Conservation (phyloP, 2,888 invertebrate genomes). For the Protonemura montana region DNA sequence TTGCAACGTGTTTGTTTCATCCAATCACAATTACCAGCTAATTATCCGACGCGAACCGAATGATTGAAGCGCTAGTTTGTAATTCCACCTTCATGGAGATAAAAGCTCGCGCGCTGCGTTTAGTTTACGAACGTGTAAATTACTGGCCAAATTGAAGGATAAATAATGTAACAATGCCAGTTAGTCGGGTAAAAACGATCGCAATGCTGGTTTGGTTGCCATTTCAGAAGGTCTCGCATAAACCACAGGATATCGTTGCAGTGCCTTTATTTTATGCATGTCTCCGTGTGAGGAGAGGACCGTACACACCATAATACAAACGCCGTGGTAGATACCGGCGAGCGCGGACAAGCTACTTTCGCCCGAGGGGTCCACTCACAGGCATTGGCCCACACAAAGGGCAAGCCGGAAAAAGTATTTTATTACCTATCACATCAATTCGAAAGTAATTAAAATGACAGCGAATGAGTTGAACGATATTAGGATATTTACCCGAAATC, state of each 20-base stretch:
- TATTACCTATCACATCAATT: neutral
- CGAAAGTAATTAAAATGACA: neutral
- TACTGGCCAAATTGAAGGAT: constrained; percentile 4
- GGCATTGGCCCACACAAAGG: no score
- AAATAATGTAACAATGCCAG: neutral
- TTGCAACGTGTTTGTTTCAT: constrained; percentile 4
- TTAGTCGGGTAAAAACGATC: neutral
- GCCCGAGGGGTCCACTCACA: no score
- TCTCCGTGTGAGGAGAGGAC: neutral
- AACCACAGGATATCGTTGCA: neutral
- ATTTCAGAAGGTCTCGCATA: neutral
- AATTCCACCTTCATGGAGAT: neutral
- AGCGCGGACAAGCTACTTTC: no score
- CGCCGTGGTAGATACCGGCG: no score
- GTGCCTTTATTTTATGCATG: neutral
- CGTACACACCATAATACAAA: no score
- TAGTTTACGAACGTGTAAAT: constrained; percentile 12
- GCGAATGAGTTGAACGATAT: neutral
- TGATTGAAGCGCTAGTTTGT: neutral
- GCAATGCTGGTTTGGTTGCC: neutral
- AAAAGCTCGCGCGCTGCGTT: neutral
- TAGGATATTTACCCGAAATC: neutral
- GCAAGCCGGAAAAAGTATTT: neutral
- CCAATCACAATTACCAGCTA: constrained; percentile 1
- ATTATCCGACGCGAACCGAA: neutral